Conservation (phyloP, 2,888 invertebrate species). For the Sarcophaga rosellei region DNA sequence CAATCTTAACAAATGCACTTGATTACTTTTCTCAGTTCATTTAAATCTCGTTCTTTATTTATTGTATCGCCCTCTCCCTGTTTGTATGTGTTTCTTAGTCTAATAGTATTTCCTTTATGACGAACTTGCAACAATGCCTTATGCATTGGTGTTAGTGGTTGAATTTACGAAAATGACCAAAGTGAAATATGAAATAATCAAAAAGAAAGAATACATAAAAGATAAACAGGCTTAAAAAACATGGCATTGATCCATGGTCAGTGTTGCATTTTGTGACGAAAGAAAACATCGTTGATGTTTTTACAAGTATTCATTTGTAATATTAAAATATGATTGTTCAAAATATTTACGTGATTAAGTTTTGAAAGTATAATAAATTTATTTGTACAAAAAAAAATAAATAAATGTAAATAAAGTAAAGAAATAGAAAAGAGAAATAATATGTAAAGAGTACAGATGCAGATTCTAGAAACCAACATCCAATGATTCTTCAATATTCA, state of each 20-base stretch:
- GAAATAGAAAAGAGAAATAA: too few species aligned
- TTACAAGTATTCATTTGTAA: neutral
- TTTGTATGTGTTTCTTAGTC: conserved; percentile 14
- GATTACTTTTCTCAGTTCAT: conserved; percentile 33
- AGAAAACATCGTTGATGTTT: neutral
- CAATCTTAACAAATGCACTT: conserved; percentile 43
- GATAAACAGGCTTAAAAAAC: conserved; percentile 2
- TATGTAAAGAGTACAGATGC: too few species aligned
- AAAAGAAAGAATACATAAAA: neutral
- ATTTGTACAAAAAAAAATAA: too few species aligned
- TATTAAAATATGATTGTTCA: neutral
- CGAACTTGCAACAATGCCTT: conserved; percentile 38
- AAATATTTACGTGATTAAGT: neutral
- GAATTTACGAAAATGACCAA: conserved; percentile 31
- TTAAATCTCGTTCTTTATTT: conserved; percentile 24
- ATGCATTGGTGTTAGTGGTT: conserved; percentile 14
- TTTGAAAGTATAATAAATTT: too few species aligned
- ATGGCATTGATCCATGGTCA: neutral
- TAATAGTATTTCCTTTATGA: conserved; percentile 24
- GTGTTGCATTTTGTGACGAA: conserved; percentile 16
- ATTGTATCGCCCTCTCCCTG: conserved; percentile 6
- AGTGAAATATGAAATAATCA: neutral
- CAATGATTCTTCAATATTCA: too few species aligned
- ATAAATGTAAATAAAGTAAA: too few species aligned
- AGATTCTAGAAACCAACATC: too few species aligned